Percentiles rank a stretch among this genome's conserved stretches.
These are phyloP conservation scores for Eulithis testata DNA, from an alignment of 2,888 invertebrate species.

Conservation along the genomic window DNA sequence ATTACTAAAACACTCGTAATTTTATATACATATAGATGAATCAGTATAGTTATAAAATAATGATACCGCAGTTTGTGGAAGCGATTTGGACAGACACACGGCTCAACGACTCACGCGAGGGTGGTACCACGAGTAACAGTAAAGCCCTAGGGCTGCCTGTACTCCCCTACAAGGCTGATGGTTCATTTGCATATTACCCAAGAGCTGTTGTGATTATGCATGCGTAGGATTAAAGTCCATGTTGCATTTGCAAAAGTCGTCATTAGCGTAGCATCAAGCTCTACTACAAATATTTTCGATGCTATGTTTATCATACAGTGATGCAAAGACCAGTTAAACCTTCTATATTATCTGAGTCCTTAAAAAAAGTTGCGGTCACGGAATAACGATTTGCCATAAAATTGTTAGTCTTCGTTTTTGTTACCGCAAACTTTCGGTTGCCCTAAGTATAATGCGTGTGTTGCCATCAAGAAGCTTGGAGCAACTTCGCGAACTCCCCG, in stretches of 20 bases:
- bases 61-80: conserved; percentile 53
- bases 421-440: conserved; percentile 29
- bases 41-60: conserved; percentile 45
- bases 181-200: conserved; percentile 52
- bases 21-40: conserved; percentile 42
- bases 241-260: conserved; percentile 19
- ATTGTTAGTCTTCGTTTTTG: conserved; percentile 27
- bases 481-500: conserved; percentile 56
- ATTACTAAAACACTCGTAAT: conserved; percentile 48
- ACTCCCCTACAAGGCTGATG: conserved; percentile 41
- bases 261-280: conserved; percentile 5
- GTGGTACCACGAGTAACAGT: conserved; percentile 41
- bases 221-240: conserved; percentile 31
- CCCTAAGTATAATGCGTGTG: conserved; percentile 28
- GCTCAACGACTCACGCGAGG: conserved; percentile 46
- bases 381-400: conserved; percentile 25
- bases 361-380: conserved; percentile 22
- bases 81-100: conserved; percentile 54
- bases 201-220: conserved; percentile 42
- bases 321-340: not conserved
- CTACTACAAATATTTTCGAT: not conserved
- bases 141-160: conserved; percentile 50
- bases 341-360: conserved; percentile 8
- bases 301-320: not conserved
- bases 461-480: conserved; percentile 45